These are phyloP conservation scores for Microplitis deprimator DNA, from an alignment of 2,888 invertebrate genomes.

Conservation along the genomic window DNA sequence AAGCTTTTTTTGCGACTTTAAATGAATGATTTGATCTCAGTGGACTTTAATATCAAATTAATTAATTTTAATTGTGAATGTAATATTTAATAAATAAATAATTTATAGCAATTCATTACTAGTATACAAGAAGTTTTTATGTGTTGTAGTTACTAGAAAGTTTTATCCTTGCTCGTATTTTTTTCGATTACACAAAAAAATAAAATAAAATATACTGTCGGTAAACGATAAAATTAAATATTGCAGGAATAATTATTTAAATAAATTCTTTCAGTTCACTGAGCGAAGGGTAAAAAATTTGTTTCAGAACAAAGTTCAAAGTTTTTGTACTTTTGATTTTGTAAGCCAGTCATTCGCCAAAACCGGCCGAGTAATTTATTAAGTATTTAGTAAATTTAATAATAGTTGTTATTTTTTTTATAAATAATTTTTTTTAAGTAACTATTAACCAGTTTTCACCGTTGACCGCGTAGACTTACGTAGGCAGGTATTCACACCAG, in stretches of 20 bases:
- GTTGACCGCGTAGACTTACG: constrained; percentile 46
- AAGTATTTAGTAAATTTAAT: neutral
- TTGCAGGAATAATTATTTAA: neutral
- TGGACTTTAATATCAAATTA: neutral
- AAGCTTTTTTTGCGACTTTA: too few species aligned
- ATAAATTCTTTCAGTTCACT: neutral
- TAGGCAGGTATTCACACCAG: constrained; percentile 31
- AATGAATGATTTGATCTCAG: too few species aligned
- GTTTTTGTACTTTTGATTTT: neutral
- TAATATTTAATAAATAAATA: neutral
- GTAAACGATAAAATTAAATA: neutral
- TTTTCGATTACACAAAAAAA: constrained; percentile 49
- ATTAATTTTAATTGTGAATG: neutral
- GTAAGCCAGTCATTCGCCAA: neutral
- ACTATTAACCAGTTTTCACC: constrained; percentile 50
- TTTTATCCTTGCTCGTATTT: constrained; percentile 53
- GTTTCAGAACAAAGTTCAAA: neutral
- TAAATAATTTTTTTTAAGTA: constrained; percentile 33
- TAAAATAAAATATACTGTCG: neutral
- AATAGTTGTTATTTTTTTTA: neutral
- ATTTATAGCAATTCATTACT: neutral
- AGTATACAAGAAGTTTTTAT: constrained; percentile 12
- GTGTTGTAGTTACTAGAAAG: constrained; percentile 53
- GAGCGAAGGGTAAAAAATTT: neutral
- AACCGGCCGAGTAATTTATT: neutral